Conservation (phyloP, 2,888 invertebrate species). For the Drosophila greeni region DNA sequence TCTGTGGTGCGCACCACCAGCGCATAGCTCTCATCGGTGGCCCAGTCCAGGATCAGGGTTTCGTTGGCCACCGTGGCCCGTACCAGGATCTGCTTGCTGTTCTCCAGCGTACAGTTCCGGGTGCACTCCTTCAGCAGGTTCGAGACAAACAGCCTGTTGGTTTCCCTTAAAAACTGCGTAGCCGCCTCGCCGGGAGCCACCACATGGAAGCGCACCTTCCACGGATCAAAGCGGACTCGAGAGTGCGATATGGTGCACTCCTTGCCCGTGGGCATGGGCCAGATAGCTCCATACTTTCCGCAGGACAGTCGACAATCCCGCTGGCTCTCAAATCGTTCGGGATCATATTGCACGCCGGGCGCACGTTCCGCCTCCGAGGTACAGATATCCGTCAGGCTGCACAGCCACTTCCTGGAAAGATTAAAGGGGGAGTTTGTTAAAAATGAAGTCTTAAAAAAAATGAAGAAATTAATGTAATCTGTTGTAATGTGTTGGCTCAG, state of each 20-base stretch:
- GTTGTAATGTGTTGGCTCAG: too few species aligned
- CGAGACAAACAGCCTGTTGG: slow-evolving; percentile 81
- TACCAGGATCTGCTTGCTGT: slow-evolving; percentile 81
- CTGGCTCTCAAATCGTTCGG: slow-evolving; percentile 78
- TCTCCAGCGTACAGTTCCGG: slow-evolving; percentile 79
- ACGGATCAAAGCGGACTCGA: slow-evolving; percentile 81
- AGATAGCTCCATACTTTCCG: slow-evolving; percentile 84
- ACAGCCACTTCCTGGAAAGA: slow-evolving; percentile 63
- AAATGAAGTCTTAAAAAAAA: neutral
- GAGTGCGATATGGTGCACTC: slow-evolving; percentile 78
- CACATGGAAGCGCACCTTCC: slow-evolving; percentile 80
- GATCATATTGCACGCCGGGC: slow-evolving; percentile 13
- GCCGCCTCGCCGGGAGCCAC: slow-evolving; percentile 79
- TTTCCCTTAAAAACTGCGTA: slow-evolving; percentile 80
- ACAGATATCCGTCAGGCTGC: slow-evolving; percentile 66
- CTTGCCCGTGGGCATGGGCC: slow-evolving; percentile 84
- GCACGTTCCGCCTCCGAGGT: slow-evolving; percentile 49
- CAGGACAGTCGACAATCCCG: slow-evolving; percentile 85
- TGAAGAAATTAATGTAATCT: neutral
- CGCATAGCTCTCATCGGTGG: slow-evolving; percentile 85
- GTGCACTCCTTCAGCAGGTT: slow-evolving; percentile 83
- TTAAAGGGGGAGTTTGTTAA: neutral
- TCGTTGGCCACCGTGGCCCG: slow-evolving; percentile 80
- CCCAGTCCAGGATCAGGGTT: slow-evolving; percentile 82
- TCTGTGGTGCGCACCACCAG: slow-evolving; percentile 82